Evolutionary conservation across 2,888 invertebrate species (phyloP), one percentile per base, ranked within the genome.

Genomic region (Acanthosepion esculentum): DNA sequence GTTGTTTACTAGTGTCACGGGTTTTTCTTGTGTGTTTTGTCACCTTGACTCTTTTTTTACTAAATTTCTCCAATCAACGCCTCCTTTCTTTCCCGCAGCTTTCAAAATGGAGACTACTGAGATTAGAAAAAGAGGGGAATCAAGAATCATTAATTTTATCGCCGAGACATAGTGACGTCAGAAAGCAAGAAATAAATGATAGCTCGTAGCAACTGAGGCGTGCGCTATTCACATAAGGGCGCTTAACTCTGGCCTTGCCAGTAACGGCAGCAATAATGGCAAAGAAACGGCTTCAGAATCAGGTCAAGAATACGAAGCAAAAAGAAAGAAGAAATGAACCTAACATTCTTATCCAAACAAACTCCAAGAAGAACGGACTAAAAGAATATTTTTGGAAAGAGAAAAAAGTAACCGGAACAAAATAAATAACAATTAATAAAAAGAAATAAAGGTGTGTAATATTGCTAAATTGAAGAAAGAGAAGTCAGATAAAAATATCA

Each of bases 121-220:
- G 93, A 93, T 93, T 93, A 53, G 93, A 93, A 50, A 93, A 93
- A 50, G n/a, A 26, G n/a, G 29, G 53, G n/a, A 48, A 48, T 92
- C 48, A 26, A 29, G 15, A 93, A n/a, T 93, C 93, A 93, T 93
- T 93, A 93, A 93, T 93, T 93, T 93, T 93, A 93, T 93, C 53
- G 29, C 93, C 20, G 48, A 53, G 93, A 93, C 48, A 53, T 48
- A 26, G n/a, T 93, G 48, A 48, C 53, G 93, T 53, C 93, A 93
- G 53, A 93, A 48, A 93, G 48, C 50, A 29, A 8, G 93, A 93
- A n/a, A 93, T 93, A 93, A 93, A 93, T 93, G 93, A 93, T 50
- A 78, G 78, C 78, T 0, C 78, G 33, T 78, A 78, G n/a, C n/a
- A 78, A 78, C n/a, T 78, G 78, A 78, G 78, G 78, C 78, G 78